Percentiles rank a stretch among this genome's conserved stretches.
Conservation (phyloP, 1,140 invertebrate species). For the Lordiphosa stackelbergi region DNA sequence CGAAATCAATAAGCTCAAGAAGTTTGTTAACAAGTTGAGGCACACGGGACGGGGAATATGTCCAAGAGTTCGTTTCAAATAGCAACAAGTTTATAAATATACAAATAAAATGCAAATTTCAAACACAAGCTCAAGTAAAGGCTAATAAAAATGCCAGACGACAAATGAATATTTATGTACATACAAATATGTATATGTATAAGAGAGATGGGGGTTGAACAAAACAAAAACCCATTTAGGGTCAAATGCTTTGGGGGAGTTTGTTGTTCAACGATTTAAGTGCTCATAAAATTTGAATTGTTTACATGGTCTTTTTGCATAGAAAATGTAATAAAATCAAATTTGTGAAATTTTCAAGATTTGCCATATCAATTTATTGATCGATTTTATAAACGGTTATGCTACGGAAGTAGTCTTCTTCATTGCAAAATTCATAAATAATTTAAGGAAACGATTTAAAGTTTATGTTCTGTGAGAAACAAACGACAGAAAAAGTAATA, state of each 20-base stretch:
- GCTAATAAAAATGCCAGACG: constrained; percentile 35
- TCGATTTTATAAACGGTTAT: not conserved
- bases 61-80: constrained; percentile 8
- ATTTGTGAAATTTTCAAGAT: constrained; percentile 1
- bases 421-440: no score
- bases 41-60: constrained; percentile 1
- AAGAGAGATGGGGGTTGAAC: no score
- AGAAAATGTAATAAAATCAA: constrained; percentile 6
- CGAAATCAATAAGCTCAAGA: constrained; percentile 59
- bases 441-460: no score
- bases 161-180: constrained; percentile 42
- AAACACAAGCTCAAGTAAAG: constrained; percentile 19
- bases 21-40: constrained; percentile 20
- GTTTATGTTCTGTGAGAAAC: no score
- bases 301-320: constrained; percentile 7
- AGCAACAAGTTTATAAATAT: constrained; percentile 57
- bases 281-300: constrained; percentile 13
- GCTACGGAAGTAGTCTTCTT: no score
- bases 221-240: constrained; percentile 4
- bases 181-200: not conserved
- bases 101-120: constrained; percentile 31
- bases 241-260: constrained; percentile 5
- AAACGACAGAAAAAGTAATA: no score
- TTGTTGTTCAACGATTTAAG: constrained; percentile 10
- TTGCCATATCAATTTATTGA: constrained; percentile 3